Evolutionary conservation across 2,113 vertebrate species (phyloP), one percentile per base, ranked within the genome.

Genomic region (Oncorhynchus keta): DNA sequence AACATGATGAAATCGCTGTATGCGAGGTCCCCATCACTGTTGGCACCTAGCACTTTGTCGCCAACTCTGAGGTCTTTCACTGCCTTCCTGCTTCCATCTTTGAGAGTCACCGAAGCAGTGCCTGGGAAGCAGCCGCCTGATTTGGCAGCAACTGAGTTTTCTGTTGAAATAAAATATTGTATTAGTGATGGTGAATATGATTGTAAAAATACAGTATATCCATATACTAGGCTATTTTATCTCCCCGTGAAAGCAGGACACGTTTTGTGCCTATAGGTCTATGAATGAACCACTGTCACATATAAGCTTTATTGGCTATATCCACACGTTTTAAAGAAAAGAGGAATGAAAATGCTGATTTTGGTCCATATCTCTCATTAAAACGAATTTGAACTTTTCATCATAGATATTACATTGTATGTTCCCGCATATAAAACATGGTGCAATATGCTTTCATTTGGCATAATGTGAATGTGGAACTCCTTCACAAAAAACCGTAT

Each of bases 71-170:
- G 94, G 76, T 97, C 95, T 84, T 89, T 92, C 76, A 99, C 91
- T 35, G 83, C 87, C 88, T 96, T 98, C 80, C 91, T 93, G 79
- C 93, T 94, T 0, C 97, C 97, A 13, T 94, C 93, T 81, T 96
- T 93, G 22, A 98, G 90, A 48, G 91, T 93, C 83, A 99, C 97
- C 0, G 90, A 93, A 80, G 96, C 95, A 0, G 95, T 95, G 32
- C 95, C 97, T 0, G 97, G 97, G 92, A 99, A 99, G 83, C 98
- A 99, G 76, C 98, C 98, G 0, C 98, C 98, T 0, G 98, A 97
- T 77, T 99, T 99, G 68, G 97, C 98, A 0, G 98, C 98, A 87
- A 99, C 96, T 0, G 98, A 99, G 88, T 99, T 99, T 87, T 99
- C 98, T 99, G 67, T 68, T 16, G 67, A 68, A 30, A 68, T 39